Percentiles rank a stretch among this genome's conserved stretches.
Conservation (phyloP, 2,113 vertebrate species). For the Nansenia antarctica region DNA sequence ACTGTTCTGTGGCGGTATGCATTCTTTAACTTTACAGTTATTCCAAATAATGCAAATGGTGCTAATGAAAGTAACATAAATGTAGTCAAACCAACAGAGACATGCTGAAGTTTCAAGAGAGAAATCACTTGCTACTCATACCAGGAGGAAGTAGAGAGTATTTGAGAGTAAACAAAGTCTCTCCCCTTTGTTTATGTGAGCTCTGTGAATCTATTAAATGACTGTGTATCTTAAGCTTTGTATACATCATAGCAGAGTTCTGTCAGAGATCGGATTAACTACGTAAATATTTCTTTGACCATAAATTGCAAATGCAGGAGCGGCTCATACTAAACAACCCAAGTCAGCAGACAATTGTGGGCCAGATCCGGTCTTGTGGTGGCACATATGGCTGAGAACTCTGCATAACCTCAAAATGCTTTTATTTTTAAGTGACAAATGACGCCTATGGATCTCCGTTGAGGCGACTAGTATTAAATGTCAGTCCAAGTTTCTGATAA, state of each 20-base stretch:
- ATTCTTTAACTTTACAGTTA: not conserved
- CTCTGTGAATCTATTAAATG: not conserved
- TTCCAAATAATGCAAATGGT: too few species aligned
- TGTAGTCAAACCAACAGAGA: not conserved
- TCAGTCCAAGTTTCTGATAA: not conserved
- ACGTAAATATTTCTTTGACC: too few species aligned
- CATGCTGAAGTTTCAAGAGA: not conserved
- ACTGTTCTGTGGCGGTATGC: not conserved
- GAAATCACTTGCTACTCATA: not conserved
- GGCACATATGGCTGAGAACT: too few species aligned
- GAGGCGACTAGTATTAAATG: too few species aligned
- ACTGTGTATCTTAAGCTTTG: not conserved
- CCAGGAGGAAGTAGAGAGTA: not conserved
- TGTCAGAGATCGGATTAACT: not conserved
- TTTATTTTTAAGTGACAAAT: too few species aligned
- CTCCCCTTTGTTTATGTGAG: not conserved
- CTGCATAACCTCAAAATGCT: too few species aligned
- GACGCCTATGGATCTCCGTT: too few species aligned
- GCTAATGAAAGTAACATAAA: not conserved
- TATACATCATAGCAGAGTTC: not conserved
- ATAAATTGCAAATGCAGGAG: too few species aligned
- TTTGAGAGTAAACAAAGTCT: not conserved
- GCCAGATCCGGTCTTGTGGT: too few species aligned
- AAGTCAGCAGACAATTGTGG: too few species aligned
- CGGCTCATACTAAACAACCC: too few species aligned